Conservation (phyloP, 2,113 vertebrate genomes). For the Rhea pennata region DNA sequence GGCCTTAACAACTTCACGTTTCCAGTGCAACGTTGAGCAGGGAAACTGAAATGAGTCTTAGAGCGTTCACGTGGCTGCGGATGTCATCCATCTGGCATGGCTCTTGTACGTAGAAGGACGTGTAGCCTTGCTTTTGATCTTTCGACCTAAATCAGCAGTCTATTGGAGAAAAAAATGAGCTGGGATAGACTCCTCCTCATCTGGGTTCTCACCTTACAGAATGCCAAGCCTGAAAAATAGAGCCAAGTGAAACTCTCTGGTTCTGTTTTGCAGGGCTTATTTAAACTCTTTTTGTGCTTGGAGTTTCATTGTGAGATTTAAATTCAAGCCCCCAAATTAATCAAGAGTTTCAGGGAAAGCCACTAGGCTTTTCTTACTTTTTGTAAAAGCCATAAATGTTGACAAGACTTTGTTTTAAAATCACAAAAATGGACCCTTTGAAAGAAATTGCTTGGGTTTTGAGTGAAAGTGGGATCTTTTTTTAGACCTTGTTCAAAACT, state of each 20-base stretch:
- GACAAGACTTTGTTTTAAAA: neutral
- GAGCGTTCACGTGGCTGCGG: fast-evolving
- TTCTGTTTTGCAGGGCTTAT: neutral
- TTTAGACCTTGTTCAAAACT: neutral
- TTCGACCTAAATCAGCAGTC: neutral
- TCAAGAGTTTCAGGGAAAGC: neutral
- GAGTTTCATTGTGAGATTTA: neutral
- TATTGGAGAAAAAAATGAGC: neutral
- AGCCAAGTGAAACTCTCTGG: neutral
- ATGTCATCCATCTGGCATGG: neutral
- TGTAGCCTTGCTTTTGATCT: neutral
- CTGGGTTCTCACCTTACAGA: neutral
- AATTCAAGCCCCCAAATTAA: neutral
- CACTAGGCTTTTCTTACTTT: neutral
- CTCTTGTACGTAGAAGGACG: fast-evolving
- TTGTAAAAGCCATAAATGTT: neutral
- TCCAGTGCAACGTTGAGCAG: neutral
- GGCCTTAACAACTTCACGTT: neutral
- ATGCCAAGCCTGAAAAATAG: neutral
- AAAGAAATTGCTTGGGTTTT: neutral
- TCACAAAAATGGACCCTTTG: neutral
- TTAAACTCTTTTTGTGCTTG: neutral
- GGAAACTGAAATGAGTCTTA: neutral
- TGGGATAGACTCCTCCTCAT: neutral
- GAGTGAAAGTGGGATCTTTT: neutral